phyloP scores from a whole-genome alignment of 2,888 invertebrate genomes.

The Chloromyia formosa region DNA sequence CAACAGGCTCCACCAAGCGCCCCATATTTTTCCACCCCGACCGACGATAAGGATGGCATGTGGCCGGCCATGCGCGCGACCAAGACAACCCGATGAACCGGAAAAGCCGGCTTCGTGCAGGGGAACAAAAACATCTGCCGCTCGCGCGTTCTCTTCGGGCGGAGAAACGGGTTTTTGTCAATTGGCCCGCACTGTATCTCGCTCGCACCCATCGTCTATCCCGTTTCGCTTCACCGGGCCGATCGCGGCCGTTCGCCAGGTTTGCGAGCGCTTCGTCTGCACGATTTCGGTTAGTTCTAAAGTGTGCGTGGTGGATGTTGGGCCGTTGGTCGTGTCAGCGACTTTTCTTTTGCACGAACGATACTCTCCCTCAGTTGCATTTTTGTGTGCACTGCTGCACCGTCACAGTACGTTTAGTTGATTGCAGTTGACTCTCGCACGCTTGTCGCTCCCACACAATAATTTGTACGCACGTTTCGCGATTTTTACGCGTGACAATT shows the following conservation, averaged over 20 bases:
- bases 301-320: slow-evolving; percentile 61
- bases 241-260: slow-evolving; percentile 8
- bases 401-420: background rate
- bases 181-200: slow-evolving; percentile 5
- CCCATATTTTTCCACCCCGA: slow-evolving; percentile 1
- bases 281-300: slow-evolving; percentile 54
- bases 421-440: background rate
- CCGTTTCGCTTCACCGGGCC: slow-evolving; percentile 7
- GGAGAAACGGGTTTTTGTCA: slow-evolving; percentile 28
- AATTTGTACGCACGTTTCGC: no score
- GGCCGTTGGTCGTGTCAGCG: slow-evolving; percentile 22
- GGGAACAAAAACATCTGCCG: slow-evolving; percentile 36
- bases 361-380: slow-evolving; percentile 12
- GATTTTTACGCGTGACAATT: no score
- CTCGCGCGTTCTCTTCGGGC: slow-evolving; percentile 17
- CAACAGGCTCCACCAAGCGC: background rate
- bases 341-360: slow-evolving; percentile 37
- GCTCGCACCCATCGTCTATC: slow-evolving; percentile 8
- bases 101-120: slow-evolving; percentile 22
- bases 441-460: no score
- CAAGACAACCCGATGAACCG: background rate
- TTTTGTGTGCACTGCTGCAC: background rate
- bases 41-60: background rate
- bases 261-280: background rate
- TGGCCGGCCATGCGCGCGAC: background rate